Evolutionary conservation across 1,140 invertebrate species (phyloP).

Genomic region (Temnothorax nylanderi): DNA sequence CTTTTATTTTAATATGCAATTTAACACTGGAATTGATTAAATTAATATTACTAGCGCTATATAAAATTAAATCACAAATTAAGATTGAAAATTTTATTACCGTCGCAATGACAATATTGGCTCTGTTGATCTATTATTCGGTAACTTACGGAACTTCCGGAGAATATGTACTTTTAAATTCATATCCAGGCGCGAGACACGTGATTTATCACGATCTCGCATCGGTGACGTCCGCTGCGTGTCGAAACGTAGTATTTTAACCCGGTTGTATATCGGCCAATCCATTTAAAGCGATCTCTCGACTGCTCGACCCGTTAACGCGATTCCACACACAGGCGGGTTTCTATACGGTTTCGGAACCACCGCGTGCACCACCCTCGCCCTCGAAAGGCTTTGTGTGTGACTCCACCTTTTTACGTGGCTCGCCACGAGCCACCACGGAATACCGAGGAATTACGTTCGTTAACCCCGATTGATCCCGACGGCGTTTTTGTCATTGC

Average conservation of each 20-base stretch:
- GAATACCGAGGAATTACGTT: constrained; percentile 68
- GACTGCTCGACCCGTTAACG: constrained; percentile 32
- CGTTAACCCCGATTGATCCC: constrained; percentile 74
- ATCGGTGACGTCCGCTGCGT: neutral
- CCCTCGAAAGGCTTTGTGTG: neutral
- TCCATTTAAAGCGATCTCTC: constrained; percentile 77
- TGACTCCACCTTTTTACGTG: constrained; percentile 31
- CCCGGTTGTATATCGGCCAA: constrained; percentile 77
- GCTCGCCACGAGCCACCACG: constrained; percentile 45
- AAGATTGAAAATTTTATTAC: neutral
- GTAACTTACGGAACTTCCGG: neutral
- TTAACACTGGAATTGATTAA: neutral
- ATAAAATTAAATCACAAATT: neutral
- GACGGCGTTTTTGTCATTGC: constrained; percentile 64
- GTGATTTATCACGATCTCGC: constrained; percentile 12
- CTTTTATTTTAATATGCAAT: neutral
- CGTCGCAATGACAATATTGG: neutral
- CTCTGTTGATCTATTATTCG: neutral
- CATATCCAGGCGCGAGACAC: neutral
- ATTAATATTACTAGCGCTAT: neutral
- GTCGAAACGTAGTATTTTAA: constrained; percentile 39
- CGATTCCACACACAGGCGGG: constrained; percentile 31
- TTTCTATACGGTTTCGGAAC: constrained; percentile 67
- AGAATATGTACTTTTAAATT: neutral
- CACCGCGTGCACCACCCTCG: neutral